Evolutionary conservation across 2,888 invertebrate genomes (phyloP), one percentile per base, ranked within the genome.

Genomic region (Leucoptera coffeella): DNA sequence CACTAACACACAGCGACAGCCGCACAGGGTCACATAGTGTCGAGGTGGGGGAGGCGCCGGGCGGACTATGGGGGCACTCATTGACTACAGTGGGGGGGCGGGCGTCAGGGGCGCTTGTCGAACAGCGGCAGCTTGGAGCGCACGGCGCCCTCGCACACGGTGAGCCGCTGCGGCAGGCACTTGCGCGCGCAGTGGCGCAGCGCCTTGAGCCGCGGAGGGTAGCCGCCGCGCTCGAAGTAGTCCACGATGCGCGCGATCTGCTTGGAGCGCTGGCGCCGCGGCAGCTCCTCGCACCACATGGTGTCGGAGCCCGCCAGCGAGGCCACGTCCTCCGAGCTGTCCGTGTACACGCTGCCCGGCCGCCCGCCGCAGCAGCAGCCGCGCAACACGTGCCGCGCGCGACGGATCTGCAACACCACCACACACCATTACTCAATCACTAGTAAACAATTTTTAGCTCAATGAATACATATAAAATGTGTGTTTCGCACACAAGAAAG

Each of bases 121-220:
- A 90, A 90, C 21, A 90, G 77, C 35, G 85, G 85, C 47, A 90
- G 73, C 57, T 90, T 90, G 27, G 87, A 88, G 45, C 80, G 77
- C 31, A 90, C 90, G 27, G 89, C 89, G 35, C 90, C 90, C 47
- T 89, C 89, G 56, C 89, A 90, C 17, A 90, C 76, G 47, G 82
- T 79, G 36, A 88, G 73, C 23, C 86, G 62, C 36, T 76, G 77
- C 17, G 73, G 73, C 32, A 65, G 67, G 39, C 76, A 74, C 32
- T 75, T 67, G 29, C 47, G 30, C 15, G 41, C 42, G 30, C 39
- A 32, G n/a, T n/a, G 25, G 30, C 30, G 17, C 31, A 30, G n/a
- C 35, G 15, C 7, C 29, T 13, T 8, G 29, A 22, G 14, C 15
- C 28, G 3, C 29, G 14, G 4, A 29, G 13, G 2, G 28, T 14